A percentile compares a stretch with the other conserved stretches of the same genome.
phyloP scores from a whole-genome alignment of 2,888 invertebrate species.

The Anthrax anthrax region DNA sequence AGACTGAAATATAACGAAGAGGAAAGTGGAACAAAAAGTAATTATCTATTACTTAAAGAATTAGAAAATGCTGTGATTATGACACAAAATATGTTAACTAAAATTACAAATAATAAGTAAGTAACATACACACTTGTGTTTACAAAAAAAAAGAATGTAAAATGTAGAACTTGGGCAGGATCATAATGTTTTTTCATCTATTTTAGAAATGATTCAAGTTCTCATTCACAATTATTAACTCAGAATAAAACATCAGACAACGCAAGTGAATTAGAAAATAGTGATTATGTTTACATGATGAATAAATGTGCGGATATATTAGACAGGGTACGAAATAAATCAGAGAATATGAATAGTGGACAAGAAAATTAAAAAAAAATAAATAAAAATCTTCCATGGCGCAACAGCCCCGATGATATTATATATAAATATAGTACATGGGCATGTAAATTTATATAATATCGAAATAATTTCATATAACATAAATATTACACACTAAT shows the following conservation, averaged over 20 bases:
- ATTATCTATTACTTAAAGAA: slow-evolving; percentile 31
- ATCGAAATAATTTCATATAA: too few relatives aligned
- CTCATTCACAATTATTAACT: neutral
- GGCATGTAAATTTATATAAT: too few relatives aligned
- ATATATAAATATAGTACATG: neutral
- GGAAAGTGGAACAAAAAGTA: slow-evolving; percentile 20
- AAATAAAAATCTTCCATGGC: too few relatives aligned
- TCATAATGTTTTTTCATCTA: neutral
- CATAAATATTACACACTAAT: too few relatives aligned
- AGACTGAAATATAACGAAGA: slow-evolving; percentile 30
- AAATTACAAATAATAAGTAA: slow-evolving; percentile 21
- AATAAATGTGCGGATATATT: slow-evolving; percentile 49
- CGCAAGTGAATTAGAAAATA: slow-evolving; percentile 28
- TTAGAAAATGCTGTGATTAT: slow-evolving; percentile 36
- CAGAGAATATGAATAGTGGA: slow-evolving; percentile 18
- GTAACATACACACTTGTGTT: neutral
- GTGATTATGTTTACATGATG: slow-evolving; percentile 40
- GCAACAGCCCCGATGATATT: neutral
- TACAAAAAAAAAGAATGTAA: too few relatives aligned
- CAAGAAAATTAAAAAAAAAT: neutral
- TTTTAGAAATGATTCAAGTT: neutral
- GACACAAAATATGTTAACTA: slow-evolving; percentile 35
- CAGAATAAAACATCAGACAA: slow-evolving; percentile 13
- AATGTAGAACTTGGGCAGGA: too few relatives aligned
- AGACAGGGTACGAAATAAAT: slow-evolving; percentile 34